Evolutionary conservation across 2,888 invertebrate genomes (phyloP).

Genomic region (Deroplatys truncata): DNA sequence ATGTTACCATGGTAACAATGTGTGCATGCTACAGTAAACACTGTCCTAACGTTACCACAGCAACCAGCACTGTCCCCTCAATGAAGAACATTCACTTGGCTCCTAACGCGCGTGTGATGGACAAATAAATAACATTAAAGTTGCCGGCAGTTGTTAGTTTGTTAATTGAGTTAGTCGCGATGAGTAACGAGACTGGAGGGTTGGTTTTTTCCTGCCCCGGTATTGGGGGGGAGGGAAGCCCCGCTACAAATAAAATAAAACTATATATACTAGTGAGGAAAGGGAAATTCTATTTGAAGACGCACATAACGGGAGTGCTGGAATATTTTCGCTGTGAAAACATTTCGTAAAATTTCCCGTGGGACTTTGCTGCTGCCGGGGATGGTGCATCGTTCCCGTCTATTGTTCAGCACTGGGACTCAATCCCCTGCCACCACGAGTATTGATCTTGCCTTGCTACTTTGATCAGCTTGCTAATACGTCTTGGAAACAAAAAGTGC

Average conservation of each 20-base stretch:
- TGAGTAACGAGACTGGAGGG: not conserved
- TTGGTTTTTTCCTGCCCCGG: not conserved
- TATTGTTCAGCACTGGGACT: not conserved
- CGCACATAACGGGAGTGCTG: not conserved
- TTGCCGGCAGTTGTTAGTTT: no score
- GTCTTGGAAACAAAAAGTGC: not conserved
- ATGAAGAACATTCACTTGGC: no score
- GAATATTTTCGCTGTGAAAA: not conserved
- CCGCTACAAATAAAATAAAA: not conserved
- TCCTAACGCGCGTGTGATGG: no score
- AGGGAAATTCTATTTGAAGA: not conserved
- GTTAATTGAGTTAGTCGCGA: not conserved
- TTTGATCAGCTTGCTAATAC: not conserved
- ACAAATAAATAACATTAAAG: no score
- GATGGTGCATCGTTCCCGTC: not conserved
- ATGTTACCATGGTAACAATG: no score
- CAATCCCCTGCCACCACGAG: not conserved
- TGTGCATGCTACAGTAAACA: no score
- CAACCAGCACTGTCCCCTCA: no score
- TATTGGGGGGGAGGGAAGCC: not conserved
- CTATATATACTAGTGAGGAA: not conserved
- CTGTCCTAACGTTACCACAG: no score
- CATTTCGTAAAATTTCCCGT: conserved; percentile 1
- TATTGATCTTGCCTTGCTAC: not conserved
- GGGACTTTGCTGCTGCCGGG: not conserved